Evolutionary conservation across 2,797 vertebrate species (phyloP).

Genomic region (Lagocephalus sceleratus): DNA sequence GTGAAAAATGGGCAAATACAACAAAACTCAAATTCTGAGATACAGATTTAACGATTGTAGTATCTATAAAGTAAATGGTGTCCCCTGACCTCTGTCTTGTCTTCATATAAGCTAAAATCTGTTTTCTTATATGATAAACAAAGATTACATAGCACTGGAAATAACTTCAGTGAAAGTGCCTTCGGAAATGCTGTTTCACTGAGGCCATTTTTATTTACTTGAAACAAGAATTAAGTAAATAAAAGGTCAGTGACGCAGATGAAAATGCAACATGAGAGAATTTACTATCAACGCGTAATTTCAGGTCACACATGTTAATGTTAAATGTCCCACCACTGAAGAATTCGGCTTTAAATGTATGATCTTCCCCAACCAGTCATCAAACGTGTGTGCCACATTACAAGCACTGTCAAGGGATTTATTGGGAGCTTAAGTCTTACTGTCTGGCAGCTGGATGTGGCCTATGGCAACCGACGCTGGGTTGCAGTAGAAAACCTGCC

Average conservation of each 20-base stretch:
- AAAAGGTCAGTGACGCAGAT: neutral
- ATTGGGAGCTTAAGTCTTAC: conserved; percentile 51
- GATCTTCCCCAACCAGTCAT: conserved; percentile 52
- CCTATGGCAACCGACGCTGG: conserved; percentile 57
- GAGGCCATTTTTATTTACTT: neutral
- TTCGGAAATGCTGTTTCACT: neutral
- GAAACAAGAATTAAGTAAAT: neutral
- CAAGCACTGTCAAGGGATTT: conserved; percentile 62
- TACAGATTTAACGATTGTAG: no score
- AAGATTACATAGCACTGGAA: no score
- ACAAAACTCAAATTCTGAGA: no score
- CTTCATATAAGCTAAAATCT: no score
- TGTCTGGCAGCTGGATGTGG: conserved; percentile 62
- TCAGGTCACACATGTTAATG: conserved; percentile 1
- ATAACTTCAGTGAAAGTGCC: neutral
- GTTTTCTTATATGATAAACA: no score
- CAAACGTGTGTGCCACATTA: conserved; percentile 58
- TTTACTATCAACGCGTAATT: conserved; percentile 15
- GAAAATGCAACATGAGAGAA: neutral
- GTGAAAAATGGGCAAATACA: neutral
- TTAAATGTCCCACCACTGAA: neutral
- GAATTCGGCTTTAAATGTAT: conserved; percentile 34
- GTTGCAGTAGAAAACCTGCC: conserved; percentile 46
- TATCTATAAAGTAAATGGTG: no score
- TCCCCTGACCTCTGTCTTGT: no score